Percentiles rank a stretch among this genome's conserved stretches.
phyloP scores from a whole-genome alignment of 2,888 invertebrate species.

The Synergus gifuensis region DNA sequence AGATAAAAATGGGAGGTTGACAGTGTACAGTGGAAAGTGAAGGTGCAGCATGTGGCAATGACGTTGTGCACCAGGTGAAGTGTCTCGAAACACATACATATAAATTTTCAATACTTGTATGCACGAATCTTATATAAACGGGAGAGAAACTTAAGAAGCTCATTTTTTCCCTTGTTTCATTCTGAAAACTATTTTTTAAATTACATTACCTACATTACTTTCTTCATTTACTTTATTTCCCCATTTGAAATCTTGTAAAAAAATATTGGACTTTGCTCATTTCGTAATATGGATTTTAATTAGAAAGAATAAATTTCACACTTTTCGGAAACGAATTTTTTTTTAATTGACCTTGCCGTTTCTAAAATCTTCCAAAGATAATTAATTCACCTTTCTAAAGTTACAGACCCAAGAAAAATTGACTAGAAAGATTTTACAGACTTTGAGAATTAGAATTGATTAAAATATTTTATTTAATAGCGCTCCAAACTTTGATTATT shows the following conservation, averaged over 20 bases:
- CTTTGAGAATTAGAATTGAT: neutral
- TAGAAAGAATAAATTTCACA: neutral
- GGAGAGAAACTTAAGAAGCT: constrained; percentile 39
- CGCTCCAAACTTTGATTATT: neutral
- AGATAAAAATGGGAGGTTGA: constrained; percentile 57
- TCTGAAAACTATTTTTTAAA: neutral
- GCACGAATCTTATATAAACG: constrained; percentile 48
- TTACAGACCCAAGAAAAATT: neutral
- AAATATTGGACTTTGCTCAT: neutral
- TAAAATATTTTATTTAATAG: neutral
- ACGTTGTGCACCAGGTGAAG: constrained; percentile 62
- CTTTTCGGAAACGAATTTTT: neutral
- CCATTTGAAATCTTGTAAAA: neutral
- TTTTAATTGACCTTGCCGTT: neutral
- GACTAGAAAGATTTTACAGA: neutral
- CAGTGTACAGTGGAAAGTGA: constrained; percentile 73
- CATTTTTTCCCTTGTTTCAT: constrained; percentile 16
- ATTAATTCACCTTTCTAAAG: neutral
- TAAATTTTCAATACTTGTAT: constrained; percentile 55
- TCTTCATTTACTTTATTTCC: no score
- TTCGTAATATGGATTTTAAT: neutral
- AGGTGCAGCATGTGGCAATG: constrained; percentile 70
- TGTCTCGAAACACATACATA: constrained; percentile 63
- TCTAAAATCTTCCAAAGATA: neutral
- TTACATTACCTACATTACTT: neutral